phyloP scores from a whole-genome alignment of 1,140 invertebrate species.

The Planococcus citri region DNA sequence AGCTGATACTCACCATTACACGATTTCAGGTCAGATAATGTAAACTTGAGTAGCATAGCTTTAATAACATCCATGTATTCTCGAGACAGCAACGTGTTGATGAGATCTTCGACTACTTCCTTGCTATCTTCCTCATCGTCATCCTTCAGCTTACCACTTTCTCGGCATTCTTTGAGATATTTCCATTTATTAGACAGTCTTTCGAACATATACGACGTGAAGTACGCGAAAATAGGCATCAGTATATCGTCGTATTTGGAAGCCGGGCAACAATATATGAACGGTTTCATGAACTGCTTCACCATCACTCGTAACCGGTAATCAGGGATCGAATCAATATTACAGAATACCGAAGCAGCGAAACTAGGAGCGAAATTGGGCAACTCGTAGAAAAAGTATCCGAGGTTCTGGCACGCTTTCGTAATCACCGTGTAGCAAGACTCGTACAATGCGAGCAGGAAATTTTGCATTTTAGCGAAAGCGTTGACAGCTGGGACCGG shows the following conservation, averaged over 20 bases:
- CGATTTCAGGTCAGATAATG: background rate
- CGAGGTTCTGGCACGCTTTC: conserved; percentile 22
- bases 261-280: conserved; percentile 69
- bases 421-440: conserved; percentile 19
- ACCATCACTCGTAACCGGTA: conserved; percentile 68
- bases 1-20: conserved; percentile 6
- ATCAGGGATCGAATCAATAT: conserved; percentile 55
- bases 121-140: conserved; percentile 45
- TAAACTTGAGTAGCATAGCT: conserved; percentile 29
- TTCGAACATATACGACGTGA: conserved; percentile 52
- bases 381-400: conserved; percentile 24
- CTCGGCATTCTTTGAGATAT: conserved; percentile 57
- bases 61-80: conserved; percentile 77
- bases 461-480: background rate
- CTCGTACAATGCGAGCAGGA: background rate
- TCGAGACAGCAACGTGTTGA: conserved; percentile 69
- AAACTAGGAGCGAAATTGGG: conserved; percentile 29
- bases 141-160: conserved; percentile 58
- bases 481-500: background rate
- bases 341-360: conserved; percentile 21
- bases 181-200: conserved; percentile 65
- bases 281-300: conserved; percentile 70
- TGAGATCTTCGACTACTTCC: conserved; percentile 77
- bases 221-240: conserved; percentile 58
- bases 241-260: conserved; percentile 59